These are phyloP conservation scores for Beaufortia kweichowensis DNA, from an alignment of 2,113 vertebrate genomes.

Conservation along the genomic window DNA sequence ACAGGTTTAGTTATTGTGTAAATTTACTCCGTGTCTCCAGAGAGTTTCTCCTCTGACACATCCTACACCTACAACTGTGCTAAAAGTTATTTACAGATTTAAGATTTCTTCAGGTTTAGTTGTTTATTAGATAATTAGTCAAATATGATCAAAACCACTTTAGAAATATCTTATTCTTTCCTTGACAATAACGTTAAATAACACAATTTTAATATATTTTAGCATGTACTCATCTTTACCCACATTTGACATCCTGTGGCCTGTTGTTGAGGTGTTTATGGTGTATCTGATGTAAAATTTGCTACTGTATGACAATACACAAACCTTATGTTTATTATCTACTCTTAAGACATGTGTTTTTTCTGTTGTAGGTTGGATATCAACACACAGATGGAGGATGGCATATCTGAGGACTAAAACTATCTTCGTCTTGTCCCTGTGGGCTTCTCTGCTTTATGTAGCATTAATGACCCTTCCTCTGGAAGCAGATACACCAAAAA, in stretches of 20 bases:
- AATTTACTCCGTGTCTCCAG: constrained; percentile 8
- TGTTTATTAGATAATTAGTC: not conserved
- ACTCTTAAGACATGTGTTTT: not conserved
- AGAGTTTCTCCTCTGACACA: not conserved
- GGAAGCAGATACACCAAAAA: constrained; percentile 32
- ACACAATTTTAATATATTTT: too few species aligned
- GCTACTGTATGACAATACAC: too few species aligned
- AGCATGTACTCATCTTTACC: too few species aligned
- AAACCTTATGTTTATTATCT: too few species aligned
- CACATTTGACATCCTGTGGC: too few species aligned
- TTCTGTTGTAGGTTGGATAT: constrained; percentile 34
- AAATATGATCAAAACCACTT: not conserved
- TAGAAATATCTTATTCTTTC: not conserved
- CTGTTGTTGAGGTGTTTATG: too few species aligned
- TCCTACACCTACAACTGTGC: not conserved
- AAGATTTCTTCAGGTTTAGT: not conserved
- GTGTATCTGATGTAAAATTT: too few species aligned
- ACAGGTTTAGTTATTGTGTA: constrained; percentile 15
- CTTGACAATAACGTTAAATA: not conserved
- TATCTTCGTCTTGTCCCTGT: constrained; percentile 25
- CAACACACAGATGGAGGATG: constrained; percentile 29
- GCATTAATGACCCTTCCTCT: constrained; percentile 21
- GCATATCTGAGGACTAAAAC: constrained; percentile 25
- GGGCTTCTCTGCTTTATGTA: constrained; percentile 38
- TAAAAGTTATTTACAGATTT: not conserved